Base-by-base conservation (phyloP, 2,113 vertebrate genomes). In the Murina feae region DNA sequence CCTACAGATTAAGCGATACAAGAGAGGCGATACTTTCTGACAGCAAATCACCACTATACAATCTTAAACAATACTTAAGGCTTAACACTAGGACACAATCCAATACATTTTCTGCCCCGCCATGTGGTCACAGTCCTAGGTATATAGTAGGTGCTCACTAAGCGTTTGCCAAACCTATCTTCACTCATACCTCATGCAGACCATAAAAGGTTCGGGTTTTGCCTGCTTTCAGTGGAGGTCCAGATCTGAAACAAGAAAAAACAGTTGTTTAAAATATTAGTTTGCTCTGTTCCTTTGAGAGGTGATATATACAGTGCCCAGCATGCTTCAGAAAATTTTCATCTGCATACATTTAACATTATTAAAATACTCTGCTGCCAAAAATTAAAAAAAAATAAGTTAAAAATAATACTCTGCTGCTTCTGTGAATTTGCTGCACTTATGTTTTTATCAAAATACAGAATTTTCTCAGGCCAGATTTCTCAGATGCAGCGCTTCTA, bases 121-220 rank as follows among this genome's bases (percentile, higher is more conserved):
- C 10, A 5, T 1, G 14, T 3, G 21, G 42, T 39, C 87, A 76
- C 13, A 17, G 30, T 5, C 21, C 80, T 13, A 18, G 74, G 89
- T 30, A 81, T 17, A 18, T 0, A 23, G 20, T 20, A 53, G n/a
- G 60, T 66, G 44, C 42, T 63, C 86, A 49, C 0, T 6, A 17
- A 37, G 10, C 44, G 58, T 63, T 37, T 81, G 51, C 35, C 18
- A 25, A 10, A 16, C 32, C 66, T 8, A 58, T 49, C 44, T 63
- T 76, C 66, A 80, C 35, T 94, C 79, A 47, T 99, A 99, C 99
- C 99, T 99, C 97, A 97, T 99, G 99, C 63, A 99, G 97, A 81
- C 99, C 99, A 94, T 99, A 98, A 98, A 99, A 99, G 72, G 99
- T 21, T 23, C 99, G 98, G 65, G 98, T 99, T 98, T 99, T 99